Conservation (phyloP, 2,888 invertebrate genomes). For the Diarsia brunnea region DNA sequence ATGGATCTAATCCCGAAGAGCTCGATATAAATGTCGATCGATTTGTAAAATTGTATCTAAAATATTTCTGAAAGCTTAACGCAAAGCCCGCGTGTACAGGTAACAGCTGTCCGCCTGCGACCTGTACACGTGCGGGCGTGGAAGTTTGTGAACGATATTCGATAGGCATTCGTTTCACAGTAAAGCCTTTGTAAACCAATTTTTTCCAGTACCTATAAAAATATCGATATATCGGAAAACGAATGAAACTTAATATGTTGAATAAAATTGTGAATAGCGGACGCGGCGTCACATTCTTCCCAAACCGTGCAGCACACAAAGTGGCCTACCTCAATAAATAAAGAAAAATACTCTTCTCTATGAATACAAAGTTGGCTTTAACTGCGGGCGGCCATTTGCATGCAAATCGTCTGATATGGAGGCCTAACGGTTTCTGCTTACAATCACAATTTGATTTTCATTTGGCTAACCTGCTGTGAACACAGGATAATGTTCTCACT, state of each 20-base stretch:
- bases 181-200: conserved; percentile 10
- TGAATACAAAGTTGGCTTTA: conserved; percentile 56
- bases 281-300: conserved; percentile 9
- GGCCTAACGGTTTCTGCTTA: conserved; percentile 60
- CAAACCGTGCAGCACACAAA: conserved; percentile 33
- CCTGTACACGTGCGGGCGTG: conserved; percentile 2
- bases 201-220: background rate
- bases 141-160: conserved; percentile 4
- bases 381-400: conserved; percentile 57
- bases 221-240: conserved; percentile 23
- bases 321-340: conserved; percentile 51
- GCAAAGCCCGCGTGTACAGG: background rate
- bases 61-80: background rate
- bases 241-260: conserved; percentile 9
- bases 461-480: conserved; percentile 53
- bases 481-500: conserved; percentile 54
- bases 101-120: background rate
- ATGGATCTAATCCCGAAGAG: background rate
- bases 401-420: conserved; percentile 55
- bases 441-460: conserved; percentile 63
- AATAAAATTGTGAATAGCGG: background rate
- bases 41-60: background rate
- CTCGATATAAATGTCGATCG: background rate
- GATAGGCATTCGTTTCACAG: conserved; percentile 13
- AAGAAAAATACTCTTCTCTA: conserved; percentile 56